Conservation (phyloP, 1,140 invertebrate genomes). For the Halesus radiatus region DNA sequence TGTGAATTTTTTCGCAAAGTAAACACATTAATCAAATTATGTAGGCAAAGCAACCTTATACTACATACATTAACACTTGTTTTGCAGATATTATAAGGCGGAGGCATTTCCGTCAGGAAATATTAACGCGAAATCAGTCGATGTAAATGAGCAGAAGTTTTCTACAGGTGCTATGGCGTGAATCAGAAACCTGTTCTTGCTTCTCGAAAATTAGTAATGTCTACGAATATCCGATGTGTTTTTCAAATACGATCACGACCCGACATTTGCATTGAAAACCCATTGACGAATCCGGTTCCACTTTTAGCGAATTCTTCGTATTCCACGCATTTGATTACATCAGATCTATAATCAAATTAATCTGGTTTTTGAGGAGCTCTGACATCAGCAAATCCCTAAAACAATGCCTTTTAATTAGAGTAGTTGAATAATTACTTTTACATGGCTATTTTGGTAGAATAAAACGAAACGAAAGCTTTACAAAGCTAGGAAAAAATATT, state of each 20-base stretch:
- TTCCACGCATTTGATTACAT: slow-evolving; percentile 1
- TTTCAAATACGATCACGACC: background rate
- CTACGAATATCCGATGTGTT: background rate
- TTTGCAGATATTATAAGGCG: background rate
- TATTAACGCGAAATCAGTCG: background rate
- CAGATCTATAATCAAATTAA: background rate
- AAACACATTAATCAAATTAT: too few relatives aligned
- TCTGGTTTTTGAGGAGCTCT: too few relatives aligned
- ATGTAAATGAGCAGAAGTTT: background rate
- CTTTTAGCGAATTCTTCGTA: background rate
- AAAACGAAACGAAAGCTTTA: too few relatives aligned
- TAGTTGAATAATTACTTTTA: too few relatives aligned
- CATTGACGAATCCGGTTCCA: background rate
- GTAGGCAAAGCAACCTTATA: too few relatives aligned
- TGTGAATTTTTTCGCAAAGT: too few relatives aligned
- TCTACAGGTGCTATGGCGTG: slow-evolving; percentile 23
- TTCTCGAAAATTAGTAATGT: background rate
- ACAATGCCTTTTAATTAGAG: too few relatives aligned
- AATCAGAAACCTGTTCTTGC: slow-evolving; percentile 22
- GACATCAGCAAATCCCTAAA: too few relatives aligned
- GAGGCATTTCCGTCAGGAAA: slow-evolving; percentile 22
- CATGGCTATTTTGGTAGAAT: too few relatives aligned
- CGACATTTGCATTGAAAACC: slow-evolving; percentile 14
- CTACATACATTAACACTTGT: too few relatives aligned
- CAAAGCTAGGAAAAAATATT: too few relatives aligned